These are phyloP conservation scores for Poeciliopsis presidionis DNA, from an alignment of 2,797 vertebrate species.

Conservation along the genomic window DNA sequence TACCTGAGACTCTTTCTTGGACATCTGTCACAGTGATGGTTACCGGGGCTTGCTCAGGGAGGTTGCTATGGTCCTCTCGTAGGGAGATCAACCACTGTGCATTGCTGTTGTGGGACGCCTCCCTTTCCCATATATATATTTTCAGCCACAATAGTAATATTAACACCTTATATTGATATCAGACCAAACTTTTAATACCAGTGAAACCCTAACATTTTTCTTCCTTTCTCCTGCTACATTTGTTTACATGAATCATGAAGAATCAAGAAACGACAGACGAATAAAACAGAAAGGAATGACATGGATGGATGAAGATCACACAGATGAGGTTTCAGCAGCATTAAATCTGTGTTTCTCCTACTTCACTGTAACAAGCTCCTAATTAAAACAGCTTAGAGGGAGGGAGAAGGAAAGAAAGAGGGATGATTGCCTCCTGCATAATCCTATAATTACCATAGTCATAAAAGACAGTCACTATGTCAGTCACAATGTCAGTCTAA, in stretches of 20 bases:
- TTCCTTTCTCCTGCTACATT: conserved; percentile 22
- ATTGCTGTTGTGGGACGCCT: no score
- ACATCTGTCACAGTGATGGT: no score
- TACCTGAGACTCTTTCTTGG: no score
- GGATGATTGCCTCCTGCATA: conserved; percentile 79
- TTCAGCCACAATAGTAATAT: background rate
- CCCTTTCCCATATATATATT: background rate
- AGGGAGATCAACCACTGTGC: no score
- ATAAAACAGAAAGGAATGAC: conserved; percentile 43
- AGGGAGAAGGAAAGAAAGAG: conserved; percentile 62
- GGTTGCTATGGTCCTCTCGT: no score
- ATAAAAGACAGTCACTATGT: conserved; percentile 76
- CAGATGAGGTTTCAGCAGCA: conserved; percentile 76
- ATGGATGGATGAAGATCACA: conserved; percentile 44
- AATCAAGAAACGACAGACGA: conserved; percentile 39
- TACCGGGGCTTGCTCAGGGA: no score
- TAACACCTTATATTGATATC: background rate
- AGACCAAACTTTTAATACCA: background rate
- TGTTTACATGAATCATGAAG: conserved; percentile 54
- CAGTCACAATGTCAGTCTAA: conserved; percentile 76
- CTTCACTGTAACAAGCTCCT: conserved; percentile 81
- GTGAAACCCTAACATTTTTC: conserved; percentile 2
- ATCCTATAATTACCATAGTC: conserved; percentile 83
- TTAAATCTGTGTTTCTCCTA: conserved; percentile 79
- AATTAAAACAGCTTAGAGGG: conserved; percentile 82